Base-by-base conservation (phyloP, 2,888 invertebrate genomes). In the Ochropacha duplaris region DNA sequence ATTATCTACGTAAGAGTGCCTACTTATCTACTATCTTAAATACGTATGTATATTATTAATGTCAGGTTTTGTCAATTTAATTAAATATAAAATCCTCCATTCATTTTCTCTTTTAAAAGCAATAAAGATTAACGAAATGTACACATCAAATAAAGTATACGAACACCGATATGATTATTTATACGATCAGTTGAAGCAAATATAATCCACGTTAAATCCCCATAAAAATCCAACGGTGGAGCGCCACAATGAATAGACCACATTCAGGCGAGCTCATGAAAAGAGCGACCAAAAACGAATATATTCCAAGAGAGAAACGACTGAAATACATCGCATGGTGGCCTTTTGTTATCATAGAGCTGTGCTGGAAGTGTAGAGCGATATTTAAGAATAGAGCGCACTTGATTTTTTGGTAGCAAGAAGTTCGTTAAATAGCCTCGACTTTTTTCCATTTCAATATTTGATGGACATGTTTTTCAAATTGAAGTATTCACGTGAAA, bases 241-340 rank as follows among this genome's bases (percentile, higher is more conserved):
- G 77, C 76, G 72, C 73, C 77, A 78, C 79, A 84, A 88, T 89
- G 89, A 88, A 90, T 88, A 86, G 88, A 88, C 78, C 83, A 82
- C 87, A 88, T 88, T 86, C 87, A 88, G 76, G 78, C 74, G 77
- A 82, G 81, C 84, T 86, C 85, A 84, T 88, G 89, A 89, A 90
- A 88, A 88, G 89, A 88, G 80, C 86, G 76, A 88, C 87, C 86
- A 83, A 87, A 87, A 87, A 81, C 84, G 85, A 87, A 89, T 88
- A 87, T 84, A 87, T 88, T 87, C 78, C 72, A 68, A 71, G 71
- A 79, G 87, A 87, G 84, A 79, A 86, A 84, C 87, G 83, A 80
- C 86, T 87, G 81, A 86, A 87, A 90, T 88, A 89, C 84, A 83
- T 86, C 80, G 83, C 79, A 64, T 72, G 71, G 78, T 81, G 70